Base-by-base conservation (phyloP, 2,888 invertebrate genomes). In the Leptinotarsa peninsularis region DNA sequence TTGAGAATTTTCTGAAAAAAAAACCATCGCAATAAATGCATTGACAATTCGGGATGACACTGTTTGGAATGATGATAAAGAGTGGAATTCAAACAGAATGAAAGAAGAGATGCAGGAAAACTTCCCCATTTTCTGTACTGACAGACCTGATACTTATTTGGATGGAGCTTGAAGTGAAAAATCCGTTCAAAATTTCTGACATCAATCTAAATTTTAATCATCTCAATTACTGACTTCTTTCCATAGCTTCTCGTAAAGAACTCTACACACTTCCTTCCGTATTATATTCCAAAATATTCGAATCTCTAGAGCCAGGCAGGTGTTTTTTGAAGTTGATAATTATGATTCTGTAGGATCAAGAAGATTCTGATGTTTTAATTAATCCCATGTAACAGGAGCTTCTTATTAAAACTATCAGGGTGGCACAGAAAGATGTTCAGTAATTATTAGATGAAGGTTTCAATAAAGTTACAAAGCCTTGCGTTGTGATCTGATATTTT, bases 341-440 rank as follows among this genome's bases (percentile, higher is more conserved):
- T 58, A 58, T 15, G 23, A 58, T 21, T 27, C 21, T 23, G 23
- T 4, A 4, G 23, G 58, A 58, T 58, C 58, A 58, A 18, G 21
- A 13, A 58, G 27, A 58, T 58, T 58, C 14, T 15, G 14, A 58
- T 58, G 58, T 58, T 58, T 58, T 58, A 58, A 58, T 58, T 58
- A 58, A 21, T 23, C 21, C 27, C 15, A 23, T 4, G 58, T 58
- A 58, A 58, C 15, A 21, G 21, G 58, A 58, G 58, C 58, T 58
- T 14, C 58, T 58, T 23, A 58, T 58, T 58, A 58, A 27, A 58
- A 21, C 58, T 58, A 58, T 58, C 23, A 58, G 58, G 21, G 5
- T 23, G 58, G 58, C 58, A 23, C 58, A 23, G 27, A 1, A 13
- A 27, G 5, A 4, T 58, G 14, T 3, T 13, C 14, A 58, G 13